Evolutionary conservation across 2,888 invertebrate genomes (phyloP).

Genomic region (Tetragonisca angustula): DNA sequence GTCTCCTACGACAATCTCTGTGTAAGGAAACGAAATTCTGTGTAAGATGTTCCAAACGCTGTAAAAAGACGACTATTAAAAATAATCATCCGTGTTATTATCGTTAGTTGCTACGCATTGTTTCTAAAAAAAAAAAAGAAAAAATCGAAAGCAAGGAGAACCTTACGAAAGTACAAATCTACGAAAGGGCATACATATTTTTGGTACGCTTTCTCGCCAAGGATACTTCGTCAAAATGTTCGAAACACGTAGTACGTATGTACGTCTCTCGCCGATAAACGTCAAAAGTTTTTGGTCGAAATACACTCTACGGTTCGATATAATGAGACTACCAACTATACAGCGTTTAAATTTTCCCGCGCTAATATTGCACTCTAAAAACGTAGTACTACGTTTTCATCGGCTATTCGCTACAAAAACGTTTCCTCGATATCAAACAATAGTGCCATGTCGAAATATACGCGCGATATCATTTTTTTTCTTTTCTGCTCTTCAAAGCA

Average conservation of each 20-base stretch:
- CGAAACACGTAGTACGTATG: constrained; percentile 12
- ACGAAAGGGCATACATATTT: constrained; percentile 15
- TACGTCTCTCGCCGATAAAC: neutral
- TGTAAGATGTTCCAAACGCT: neutral
- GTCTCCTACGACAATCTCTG: too few relatives aligned
- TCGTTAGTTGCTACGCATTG: neutral
- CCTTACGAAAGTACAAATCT: constrained; percentile 20
- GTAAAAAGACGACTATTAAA: neutral
- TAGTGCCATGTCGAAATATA: constrained; percentile 10
- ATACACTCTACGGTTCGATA: neutral
- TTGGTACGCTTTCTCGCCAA: neutral
- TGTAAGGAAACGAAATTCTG: neutral
- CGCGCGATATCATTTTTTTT: neutral
- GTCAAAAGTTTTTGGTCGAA: constrained; percentile 25
- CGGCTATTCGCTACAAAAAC: neutral
- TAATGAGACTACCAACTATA: neutral
- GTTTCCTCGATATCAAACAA: neutral
- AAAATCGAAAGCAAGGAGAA: neutral
- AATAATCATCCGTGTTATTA: neutral
- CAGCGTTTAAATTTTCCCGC: constrained; percentile 1
- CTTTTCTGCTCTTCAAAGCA: neutral
- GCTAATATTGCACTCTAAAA: constrained; percentile 10
- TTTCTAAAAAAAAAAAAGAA: neutral
- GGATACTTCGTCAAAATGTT: constrained; percentile 6
- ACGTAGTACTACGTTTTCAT: constrained; percentile 26